Evolutionary conservation across 1,140 invertebrate species (phyloP).

Genomic region (Colletes gigas): DNA sequence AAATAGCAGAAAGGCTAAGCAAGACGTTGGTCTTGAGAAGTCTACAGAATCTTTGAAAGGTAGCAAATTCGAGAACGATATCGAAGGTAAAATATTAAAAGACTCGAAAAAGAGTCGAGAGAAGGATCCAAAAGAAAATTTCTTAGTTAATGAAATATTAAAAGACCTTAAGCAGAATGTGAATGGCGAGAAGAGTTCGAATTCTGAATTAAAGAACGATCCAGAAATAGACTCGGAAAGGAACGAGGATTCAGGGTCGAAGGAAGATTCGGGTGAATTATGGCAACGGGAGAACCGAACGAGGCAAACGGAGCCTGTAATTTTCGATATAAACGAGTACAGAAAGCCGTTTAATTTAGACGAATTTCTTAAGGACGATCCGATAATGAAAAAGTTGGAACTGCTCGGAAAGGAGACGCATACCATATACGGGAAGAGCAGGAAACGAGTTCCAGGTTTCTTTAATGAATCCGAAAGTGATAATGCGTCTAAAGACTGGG

Average conservation of each 20-base stretch:
- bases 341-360: constrained; percentile 67
- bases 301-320: constrained; percentile 28
- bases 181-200: not conserved
- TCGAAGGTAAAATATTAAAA: not conserved
- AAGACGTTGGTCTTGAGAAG: not conserved
- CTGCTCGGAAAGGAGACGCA: constrained; percentile 31
- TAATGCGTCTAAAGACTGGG: constrained; percentile 11
- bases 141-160: not conserved
- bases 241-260: not conserved
- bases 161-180: not conserved
- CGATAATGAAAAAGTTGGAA: constrained; percentile 40
- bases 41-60: too few relatives aligned
- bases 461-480: constrained; percentile 43
- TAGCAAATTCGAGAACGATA: not conserved
- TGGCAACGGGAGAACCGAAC: constrained; percentile 58
- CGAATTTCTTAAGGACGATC: constrained; percentile 62
- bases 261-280: constrained; percentile 48
- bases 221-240: not conserved
- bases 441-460: constrained; percentile 27
- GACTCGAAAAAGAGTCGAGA: too few relatives aligned
- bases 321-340: constrained; percentile 69
- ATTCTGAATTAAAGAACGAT: not conserved
- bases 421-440: constrained; percentile 27
- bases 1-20: not conserved
- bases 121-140: too few relatives aligned